phyloP scores from a whole-genome alignment of 2,113 vertebrate species.

The Chloropsis hardwickii region DNA sequence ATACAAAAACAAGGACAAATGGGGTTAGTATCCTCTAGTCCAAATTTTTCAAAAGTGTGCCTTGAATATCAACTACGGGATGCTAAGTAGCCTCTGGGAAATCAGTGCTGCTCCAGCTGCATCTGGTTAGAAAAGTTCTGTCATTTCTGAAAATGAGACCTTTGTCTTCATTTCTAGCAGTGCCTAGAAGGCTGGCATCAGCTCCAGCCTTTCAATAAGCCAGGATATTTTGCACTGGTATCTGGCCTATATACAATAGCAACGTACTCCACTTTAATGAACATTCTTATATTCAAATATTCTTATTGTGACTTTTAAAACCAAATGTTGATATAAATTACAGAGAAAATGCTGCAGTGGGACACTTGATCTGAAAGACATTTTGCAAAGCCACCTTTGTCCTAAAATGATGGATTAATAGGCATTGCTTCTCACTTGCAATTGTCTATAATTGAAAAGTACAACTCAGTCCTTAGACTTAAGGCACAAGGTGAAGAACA shows the following conservation, averaged over 20 bases:
- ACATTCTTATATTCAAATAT: neutral
- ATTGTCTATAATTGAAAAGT: neutral
- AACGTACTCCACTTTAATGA: neutral
- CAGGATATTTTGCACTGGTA: neutral
- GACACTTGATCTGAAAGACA: neutral
- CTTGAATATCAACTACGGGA: neutral
- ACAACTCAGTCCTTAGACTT: neutral
- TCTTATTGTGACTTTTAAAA: neutral
- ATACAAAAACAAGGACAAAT: neutral
- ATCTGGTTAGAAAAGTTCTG: neutral
- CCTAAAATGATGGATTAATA: neutral
- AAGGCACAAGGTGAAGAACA: neutral
- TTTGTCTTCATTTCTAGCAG: neutral
- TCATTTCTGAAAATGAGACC: neutral
- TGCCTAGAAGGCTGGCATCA: neutral
- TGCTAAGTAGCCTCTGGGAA: neutral
- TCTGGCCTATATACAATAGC: neutral
- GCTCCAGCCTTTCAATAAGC: neutral
- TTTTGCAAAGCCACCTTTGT: neutral
- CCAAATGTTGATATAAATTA: neutral
- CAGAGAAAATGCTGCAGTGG: neutral
- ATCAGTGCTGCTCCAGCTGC: neutral
- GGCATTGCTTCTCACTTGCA: neutral
- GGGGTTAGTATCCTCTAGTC: neutral
- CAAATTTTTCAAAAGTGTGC: neutral